Evolutionary conservation across 2,113 vertebrate species (phyloP).

Genomic region (Sinocyclocheilus anophthalmus): DNA sequence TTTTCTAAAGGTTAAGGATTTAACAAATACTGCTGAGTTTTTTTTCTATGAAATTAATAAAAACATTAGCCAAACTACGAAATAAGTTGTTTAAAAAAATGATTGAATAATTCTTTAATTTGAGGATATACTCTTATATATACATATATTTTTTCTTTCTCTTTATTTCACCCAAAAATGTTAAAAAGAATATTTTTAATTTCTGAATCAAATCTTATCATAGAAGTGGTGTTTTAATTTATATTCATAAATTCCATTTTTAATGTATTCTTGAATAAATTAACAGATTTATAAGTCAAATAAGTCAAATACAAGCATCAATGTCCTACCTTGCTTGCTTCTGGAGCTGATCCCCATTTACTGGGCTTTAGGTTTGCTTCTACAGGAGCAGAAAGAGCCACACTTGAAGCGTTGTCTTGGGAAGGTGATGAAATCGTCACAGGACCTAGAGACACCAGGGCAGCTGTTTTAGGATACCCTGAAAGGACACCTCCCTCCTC

Average conservation of each 20-base stretch:
- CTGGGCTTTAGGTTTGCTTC: conserved; percentile 80
- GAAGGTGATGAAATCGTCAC: conserved; percentile 78
- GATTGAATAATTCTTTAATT: no score
- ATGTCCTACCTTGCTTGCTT: conserved; percentile 83
- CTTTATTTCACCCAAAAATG: no score
- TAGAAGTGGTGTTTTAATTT: not conserved
- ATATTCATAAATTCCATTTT: not conserved
- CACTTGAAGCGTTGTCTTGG: conserved; percentile 75
- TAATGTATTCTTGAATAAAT: not conserved
- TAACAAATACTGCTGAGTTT: no score
- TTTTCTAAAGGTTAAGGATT: no score
- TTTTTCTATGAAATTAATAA: no score
- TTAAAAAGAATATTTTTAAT: not conserved
- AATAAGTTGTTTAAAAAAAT: no score
- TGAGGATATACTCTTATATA: no score
- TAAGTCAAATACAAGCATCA: not conserved
- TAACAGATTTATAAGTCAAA: not conserved
- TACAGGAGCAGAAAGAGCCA: conserved; percentile 72
- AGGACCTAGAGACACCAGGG: conserved; percentile 78
- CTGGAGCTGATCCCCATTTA: conserved; percentile 68
- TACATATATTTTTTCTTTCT: no score
- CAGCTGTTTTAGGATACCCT: conserved; percentile 77
- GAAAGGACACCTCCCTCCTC: conserved; percentile 71
- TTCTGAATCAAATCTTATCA: not conserved
- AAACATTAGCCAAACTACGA: no score